phyloP scores from a whole-genome alignment of 2,888 invertebrate species.

The Serrognathus titanus region DNA sequence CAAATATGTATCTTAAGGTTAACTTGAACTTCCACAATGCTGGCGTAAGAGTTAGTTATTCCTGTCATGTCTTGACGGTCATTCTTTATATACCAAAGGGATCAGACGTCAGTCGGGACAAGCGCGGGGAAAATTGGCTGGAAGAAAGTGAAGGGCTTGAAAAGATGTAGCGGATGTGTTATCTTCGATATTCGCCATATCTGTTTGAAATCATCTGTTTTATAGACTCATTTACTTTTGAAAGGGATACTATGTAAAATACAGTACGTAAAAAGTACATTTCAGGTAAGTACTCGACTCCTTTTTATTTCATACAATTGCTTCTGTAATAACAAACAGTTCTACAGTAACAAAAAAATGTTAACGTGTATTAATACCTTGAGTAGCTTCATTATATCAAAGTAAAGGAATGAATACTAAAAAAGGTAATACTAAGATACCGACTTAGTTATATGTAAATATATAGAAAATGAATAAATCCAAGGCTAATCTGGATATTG shows the following conservation, averaged over 20 bases:
- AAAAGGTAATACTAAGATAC: too few relatives aligned
- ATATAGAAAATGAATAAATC: too few relatives aligned
- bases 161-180: conserved; percentile 32
- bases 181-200: conserved; percentile 20
- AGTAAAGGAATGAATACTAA: too few relatives aligned
- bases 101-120: conserved; percentile 40
- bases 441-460: too few relatives aligned
- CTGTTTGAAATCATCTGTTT: conserved; percentile 18
- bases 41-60: conserved; percentile 42
- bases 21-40: conserved; percentile 32
- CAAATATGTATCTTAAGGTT: conserved; percentile 34
- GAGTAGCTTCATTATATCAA: too few relatives aligned
- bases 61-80: conserved; percentile 47
- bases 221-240: conserved; percentile 10
- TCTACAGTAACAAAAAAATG: too few relatives aligned
- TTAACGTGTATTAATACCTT: too few relatives aligned
- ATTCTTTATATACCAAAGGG: conserved; percentile 50
- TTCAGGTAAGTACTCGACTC: neutral
- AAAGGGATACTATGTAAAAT: neutral
- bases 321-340: too few relatives aligned
- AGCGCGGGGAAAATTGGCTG: conserved; percentile 41
- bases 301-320: too few relatives aligned
- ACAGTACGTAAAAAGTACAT: conserved; percentile 1
- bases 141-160: conserved; percentile 42
- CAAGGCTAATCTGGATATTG: too few relatives aligned